phyloP scores from a whole-genome alignment of 2,797 vertebrate genomes.

The Corythornis leucogaster region DNA sequence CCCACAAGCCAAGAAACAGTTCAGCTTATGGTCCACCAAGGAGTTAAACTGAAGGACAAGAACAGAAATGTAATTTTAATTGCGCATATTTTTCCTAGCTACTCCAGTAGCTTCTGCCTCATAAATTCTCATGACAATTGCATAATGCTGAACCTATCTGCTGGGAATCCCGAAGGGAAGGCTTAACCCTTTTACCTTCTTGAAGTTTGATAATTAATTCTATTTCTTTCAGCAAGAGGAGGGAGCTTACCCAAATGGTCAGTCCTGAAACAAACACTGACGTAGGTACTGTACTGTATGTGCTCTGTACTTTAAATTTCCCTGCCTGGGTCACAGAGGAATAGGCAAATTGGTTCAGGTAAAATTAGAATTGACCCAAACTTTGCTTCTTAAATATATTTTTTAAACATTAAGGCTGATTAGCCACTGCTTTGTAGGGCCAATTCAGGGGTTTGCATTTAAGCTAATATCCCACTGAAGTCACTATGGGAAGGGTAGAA shows the following conservation, averaged over 20 bases:
- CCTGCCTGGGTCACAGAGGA: conserved; percentile 28
- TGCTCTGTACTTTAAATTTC: conserved; percentile 36
- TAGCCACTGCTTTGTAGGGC: background rate
- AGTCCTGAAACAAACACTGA: conserved; percentile 14
- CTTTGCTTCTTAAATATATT: background rate
- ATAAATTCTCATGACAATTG: conserved; percentile 49
- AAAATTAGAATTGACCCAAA: conserved; percentile 61
- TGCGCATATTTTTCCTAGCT: conserved; percentile 29
- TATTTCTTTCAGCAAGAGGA: background rate
- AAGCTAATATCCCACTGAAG: background rate
- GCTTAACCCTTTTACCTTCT: conserved; percentile 62
- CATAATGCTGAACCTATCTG: conserved; percentile 12
- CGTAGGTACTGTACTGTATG: background rate
- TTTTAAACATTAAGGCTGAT: background rate
- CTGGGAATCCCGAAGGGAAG: conserved; percentile 12
- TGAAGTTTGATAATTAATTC: conserved; percentile 54
- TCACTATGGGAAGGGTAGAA: background rate
- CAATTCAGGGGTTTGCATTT: background rate
- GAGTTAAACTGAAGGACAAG: conserved; percentile 51
- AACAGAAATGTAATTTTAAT: conserved; percentile 35
- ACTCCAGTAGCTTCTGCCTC: background rate
- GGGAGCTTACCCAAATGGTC: conserved; percentile 23
- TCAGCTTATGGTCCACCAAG: background rate
- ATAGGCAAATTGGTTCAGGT: conserved; percentile 34
- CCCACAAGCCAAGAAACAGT: background rate